Evolutionary conservation across 2,113 vertebrate species (phyloP).

Genomic region (Edolisoma coerulescens): DNA sequence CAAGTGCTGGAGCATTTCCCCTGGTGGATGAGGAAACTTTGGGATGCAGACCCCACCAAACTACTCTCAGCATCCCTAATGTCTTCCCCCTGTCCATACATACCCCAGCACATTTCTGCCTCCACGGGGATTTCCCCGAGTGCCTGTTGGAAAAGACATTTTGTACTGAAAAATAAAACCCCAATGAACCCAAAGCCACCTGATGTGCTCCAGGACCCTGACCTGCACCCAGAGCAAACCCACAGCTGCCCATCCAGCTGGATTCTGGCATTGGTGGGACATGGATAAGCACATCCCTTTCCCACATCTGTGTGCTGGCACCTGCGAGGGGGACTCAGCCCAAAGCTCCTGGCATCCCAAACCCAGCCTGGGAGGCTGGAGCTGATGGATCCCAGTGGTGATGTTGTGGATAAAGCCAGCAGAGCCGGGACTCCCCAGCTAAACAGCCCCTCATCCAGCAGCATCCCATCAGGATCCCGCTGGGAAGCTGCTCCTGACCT

Average conservation of each 20-base stretch:
- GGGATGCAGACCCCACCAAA: not conserved
- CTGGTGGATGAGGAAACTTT: not conserved
- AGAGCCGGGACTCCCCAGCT: not conserved
- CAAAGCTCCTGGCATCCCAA: not conserved
- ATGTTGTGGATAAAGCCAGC: not conserved
- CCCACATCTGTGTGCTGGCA: not conserved
- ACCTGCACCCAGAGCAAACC: not conserved
- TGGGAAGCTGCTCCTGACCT: fast-evolving
- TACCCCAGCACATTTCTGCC: not conserved
- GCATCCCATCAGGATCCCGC: not conserved
- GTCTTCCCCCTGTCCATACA: fast-evolving
- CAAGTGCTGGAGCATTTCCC: not conserved
- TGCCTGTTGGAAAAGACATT: not conserved
- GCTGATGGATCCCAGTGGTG: not conserved
- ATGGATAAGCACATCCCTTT: fast-evolving
- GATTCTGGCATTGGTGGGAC: not conserved
- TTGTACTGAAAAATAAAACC: not conserved
- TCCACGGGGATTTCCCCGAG: fast-evolving
- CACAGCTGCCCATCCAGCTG: not conserved
- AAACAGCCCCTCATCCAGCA: not conserved
- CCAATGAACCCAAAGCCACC: not conserved
- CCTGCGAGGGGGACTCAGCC: not conserved
- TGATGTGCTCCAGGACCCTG: not conserved
- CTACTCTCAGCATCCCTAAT: fast-evolving
- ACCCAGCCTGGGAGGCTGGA: not conserved